A percentile compares a stretch with the other conserved stretches of the same genome.
Evolutionary conservation across 1,140 invertebrate genomes (phyloP).

Genomic region (Wasmannia auropunctata): DNA sequence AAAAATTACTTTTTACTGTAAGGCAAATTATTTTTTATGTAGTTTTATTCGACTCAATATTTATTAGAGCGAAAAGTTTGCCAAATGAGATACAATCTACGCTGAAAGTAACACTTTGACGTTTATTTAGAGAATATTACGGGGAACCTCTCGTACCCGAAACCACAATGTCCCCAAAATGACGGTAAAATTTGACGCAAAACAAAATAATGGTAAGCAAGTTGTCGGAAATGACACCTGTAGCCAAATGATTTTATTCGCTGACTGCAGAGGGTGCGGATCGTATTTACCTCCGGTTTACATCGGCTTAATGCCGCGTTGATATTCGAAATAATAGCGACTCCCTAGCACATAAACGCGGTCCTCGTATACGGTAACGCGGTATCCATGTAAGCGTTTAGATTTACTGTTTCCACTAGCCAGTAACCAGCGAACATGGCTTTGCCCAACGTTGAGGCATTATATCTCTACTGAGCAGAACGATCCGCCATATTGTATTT

Average conservation of each 20-base stretch:
- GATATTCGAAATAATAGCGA: conserved; percentile 72
- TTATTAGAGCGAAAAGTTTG: not conserved
- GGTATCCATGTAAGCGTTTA: conserved; percentile 48
- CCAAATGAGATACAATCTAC: too few relatives aligned
- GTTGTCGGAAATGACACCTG: conserved; percentile 43
- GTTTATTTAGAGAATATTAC: not conserved
- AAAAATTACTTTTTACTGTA: conserved; percentile 5
- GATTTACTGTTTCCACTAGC: conserved; percentile 60
- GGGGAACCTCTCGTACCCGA: not conserved
- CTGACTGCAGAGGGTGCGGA: not conserved
- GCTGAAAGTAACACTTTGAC: not conserved
- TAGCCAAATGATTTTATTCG: conserved; percentile 62
- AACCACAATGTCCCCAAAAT: conserved; percentile 17
- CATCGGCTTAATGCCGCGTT: conserved; percentile 66
- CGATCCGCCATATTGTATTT: conserved; percentile 46
- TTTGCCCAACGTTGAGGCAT: conserved; percentile 27
- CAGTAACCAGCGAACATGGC: conserved; percentile 21
- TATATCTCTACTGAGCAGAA: conserved; percentile 35
- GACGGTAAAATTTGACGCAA: not conserved
- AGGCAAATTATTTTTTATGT: not conserved
- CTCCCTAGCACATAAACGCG: conserved; percentile 26
- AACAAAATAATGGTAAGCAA: conserved; percentile 25
- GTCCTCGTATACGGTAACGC: conserved; percentile 20
- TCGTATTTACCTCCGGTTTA: conserved; percentile 57
- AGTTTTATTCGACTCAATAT: not conserved